phyloP scores from a whole-genome alignment of 2,113 vertebrate genomes.

The Empidonax alnorum region DNA sequence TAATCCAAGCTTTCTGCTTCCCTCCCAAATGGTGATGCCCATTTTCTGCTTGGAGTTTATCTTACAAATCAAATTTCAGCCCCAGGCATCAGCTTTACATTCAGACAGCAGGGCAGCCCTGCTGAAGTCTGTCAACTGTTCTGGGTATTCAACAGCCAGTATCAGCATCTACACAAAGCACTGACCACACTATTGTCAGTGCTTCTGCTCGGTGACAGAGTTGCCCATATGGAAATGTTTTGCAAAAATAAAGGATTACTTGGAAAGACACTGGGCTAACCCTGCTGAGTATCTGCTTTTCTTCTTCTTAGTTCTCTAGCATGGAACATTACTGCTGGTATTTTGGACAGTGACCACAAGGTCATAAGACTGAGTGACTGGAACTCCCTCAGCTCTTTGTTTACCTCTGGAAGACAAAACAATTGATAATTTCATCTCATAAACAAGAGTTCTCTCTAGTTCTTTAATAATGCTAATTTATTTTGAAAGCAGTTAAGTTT shows the following conservation, averaged over 20 bases:
- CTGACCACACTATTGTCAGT: not conserved
- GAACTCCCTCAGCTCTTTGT: slow-evolving; percentile 31
- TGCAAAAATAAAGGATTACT: slow-evolving; percentile 57
- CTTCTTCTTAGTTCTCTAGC: slow-evolving; percentile 26
- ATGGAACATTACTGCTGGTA: slow-evolving; percentile 1
- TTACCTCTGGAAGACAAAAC: slow-evolving; percentile 57
- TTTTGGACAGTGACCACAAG: slow-evolving; percentile 62
- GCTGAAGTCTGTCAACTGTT: not conserved
- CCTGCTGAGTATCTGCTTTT: slow-evolving; percentile 67
- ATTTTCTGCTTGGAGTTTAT: not conserved
- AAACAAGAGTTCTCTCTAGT: not conserved
- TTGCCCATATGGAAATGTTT: slow-evolving; percentile 59
- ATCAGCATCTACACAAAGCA: not conserved
- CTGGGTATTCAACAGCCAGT: not conserved
- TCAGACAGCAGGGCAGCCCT: not conserved
- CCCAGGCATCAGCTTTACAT: slow-evolving; percentile 19
- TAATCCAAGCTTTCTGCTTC: not conserved
- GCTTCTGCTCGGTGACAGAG: slow-evolving; percentile 12
- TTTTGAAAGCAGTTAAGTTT: not conserved
- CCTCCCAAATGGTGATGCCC: not conserved
- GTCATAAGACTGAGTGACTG: slow-evolving; percentile 15
- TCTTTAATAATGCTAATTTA: not conserved
- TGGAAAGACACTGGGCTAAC: slow-evolving; percentile 50
- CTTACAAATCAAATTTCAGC: slow-evolving; percentile 18
- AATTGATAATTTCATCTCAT: not conserved